Evolutionary conservation across 2,113 vertebrate genomes (phyloP), one percentile per base, ranked within the genome.

Genomic region (Plectropomus leopardus): DNA sequence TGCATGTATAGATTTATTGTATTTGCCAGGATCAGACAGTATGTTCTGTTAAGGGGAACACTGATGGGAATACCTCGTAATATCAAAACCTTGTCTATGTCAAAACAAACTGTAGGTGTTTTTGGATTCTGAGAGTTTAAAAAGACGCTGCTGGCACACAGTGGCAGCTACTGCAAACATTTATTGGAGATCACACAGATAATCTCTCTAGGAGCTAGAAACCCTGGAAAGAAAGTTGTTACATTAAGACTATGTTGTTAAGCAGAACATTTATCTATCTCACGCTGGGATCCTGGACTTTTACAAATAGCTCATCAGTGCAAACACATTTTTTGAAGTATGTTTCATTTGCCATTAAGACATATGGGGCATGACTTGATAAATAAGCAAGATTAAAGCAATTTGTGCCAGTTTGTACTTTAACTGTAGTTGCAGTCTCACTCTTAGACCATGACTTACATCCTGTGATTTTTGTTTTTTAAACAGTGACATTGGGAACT

Each of bases 241-340:
- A 47, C 3, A 54, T 72, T 50, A 61, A 50, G 14, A 53, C 24
- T 64, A 17, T 32, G 21, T 55, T 68, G 68, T 50, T 57, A 36
- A 26, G 32, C 16, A 13, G 44, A 77, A 64, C 17, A 17, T 63
- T 53, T 48, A 55, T 48, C 26, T 21, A 51, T 53, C 11, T 54
- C 28, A 45, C 65, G 42, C n/a, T 54, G n/a, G 28, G 19, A 76
- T 57, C 36, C 4, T 8, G 40, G 64, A 50, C 78, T 74, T 64
- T 44, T 45, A 30, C 47, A 17, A 50, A 70, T 24, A 30, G 34
- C 15, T 32, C 15, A 48, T 17, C 14, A 1, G 7, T 2, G 23
- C 4, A n/a, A 59, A 47, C 6, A 4, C 15, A 34, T 11, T 72
- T 69, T 40, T 59, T 78, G 9, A 50, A 21, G 15, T 34, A 10